Evolutionary conservation across 2,888 invertebrate genomes (phyloP), one percentile per base, ranked within the genome.

Genomic region (Diarsia brunnea): DNA sequence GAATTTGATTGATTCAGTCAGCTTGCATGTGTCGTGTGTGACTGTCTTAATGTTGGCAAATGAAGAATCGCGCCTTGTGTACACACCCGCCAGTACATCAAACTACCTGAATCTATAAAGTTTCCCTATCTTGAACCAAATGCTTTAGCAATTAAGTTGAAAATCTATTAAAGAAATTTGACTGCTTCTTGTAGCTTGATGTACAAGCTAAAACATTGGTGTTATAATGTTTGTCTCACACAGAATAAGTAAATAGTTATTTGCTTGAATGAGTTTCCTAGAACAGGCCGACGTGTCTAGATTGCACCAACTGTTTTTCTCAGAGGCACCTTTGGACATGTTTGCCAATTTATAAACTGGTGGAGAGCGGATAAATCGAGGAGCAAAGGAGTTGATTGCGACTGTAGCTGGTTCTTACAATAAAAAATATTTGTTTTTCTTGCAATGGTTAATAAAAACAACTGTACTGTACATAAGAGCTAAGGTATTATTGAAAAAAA

Each of bases 241-340:
- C 21, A 73, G 67, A 81, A 79, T 85, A 73, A 55, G 49, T 49
- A 72, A 73, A 85, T 58, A 72, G 65, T 67, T 71, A 69, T 65
- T 65, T 72, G 58, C 69, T 72, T 77, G 66, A 82, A 85, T 75
- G 71, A 19, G 43, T 65, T 85, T 81, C 81, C 45, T 69, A 78
- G 86, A 85, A 81, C 38, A 24, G 7, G 1, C 16, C 73, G 68
- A 55, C 76, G 76, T 74, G 68, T 45, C 47, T 19, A 31, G 43
- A 72, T 53, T 82, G 73, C 66, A 76, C 69, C 67, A 11, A 69
- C 14, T 74, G 64, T 78, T 85, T 73, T 72, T 78, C 82, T 72
- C 69, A 24, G 31, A 43, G 60, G 53, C 61, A 79, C 80, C 82
- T 75, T 73, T 67, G 64, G 38, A 67, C 14, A 49, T 38, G 60